A percentile compares a stretch with the other conserved stretches of the same genome.
Conservation (phyloP, 2,797 vertebrate species). For the Chanos chanos region DNA sequence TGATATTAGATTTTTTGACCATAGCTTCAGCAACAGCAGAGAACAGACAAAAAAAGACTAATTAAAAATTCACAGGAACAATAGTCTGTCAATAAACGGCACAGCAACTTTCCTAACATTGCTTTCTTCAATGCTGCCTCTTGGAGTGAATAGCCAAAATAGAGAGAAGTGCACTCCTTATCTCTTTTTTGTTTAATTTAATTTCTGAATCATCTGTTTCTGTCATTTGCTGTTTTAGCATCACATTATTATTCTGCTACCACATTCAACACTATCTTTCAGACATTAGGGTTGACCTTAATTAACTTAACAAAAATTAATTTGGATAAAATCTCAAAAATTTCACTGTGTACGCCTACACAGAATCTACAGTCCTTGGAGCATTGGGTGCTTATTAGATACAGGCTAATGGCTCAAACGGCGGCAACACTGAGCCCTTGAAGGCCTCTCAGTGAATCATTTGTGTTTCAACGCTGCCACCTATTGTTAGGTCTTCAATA, state of each 20-base stretch:
- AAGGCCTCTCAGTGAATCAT: neutral
- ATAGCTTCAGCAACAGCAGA: neutral
- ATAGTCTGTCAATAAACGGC: too few species aligned
- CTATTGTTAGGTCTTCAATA: neutral
- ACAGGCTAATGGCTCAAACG: too few species aligned
- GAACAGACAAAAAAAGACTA: neutral
- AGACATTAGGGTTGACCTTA: neutral
- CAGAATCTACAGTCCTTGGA: too few species aligned
- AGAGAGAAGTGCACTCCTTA: too few species aligned
- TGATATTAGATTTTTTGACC: too few species aligned
- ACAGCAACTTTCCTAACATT: too few species aligned
- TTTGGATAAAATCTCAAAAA: neutral
- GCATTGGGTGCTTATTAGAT: too few species aligned
- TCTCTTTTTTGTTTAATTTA: too few species aligned
- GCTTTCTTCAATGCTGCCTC: too few species aligned
- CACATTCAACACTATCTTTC: neutral
- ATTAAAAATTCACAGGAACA: too few species aligned
- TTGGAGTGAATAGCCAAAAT: too few species aligned
- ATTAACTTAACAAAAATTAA: neutral
- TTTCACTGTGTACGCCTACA: neutral
- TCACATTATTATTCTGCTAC: neutral
- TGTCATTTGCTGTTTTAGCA: neutral
- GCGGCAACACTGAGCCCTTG: too few species aligned
- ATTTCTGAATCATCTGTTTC: neutral
- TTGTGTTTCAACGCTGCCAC: conserved; percentile 34